A percentile compares a stretch with the other conserved stretches of the same genome.
Conservation (phyloP, 1,140 invertebrate genomes). For the Teleopsis dalmanni region DNA sequence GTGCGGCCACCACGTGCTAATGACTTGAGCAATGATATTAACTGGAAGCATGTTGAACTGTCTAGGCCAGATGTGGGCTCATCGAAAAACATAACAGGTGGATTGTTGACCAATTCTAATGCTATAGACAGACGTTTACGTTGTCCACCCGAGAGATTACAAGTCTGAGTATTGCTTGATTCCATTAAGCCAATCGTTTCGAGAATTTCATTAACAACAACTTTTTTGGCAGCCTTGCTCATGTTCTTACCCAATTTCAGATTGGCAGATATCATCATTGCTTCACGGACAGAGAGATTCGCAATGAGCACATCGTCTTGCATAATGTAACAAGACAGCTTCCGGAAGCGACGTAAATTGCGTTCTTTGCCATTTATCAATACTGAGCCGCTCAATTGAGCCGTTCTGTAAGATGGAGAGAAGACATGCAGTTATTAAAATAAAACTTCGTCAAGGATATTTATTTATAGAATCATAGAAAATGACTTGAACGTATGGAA, state of each 20-base stretch:
- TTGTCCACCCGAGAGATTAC: slow-evolving; percentile 84
- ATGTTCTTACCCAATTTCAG: slow-evolving; percentile 82
- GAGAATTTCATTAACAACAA: slow-evolving; percentile 75
- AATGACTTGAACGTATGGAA: too few relatives aligned
- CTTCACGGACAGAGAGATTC: slow-evolving; percentile 80
- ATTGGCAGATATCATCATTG: slow-evolving; percentile 86
- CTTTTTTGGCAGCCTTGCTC: slow-evolving; percentile 62
- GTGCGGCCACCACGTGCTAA: slow-evolving; percentile 74
- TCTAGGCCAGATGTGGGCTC: slow-evolving; percentile 95
- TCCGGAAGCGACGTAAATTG: slow-evolving; percentile 77
- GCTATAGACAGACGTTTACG: slow-evolving; percentile 87
- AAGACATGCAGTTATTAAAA: too few relatives aligned
- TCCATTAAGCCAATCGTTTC: slow-evolving; percentile 66
- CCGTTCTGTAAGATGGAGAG: slow-evolving; percentile 52
- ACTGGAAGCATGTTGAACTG: slow-evolving; percentile 87
- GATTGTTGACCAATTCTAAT: slow-evolving; percentile 78
- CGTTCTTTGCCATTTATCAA: slow-evolving; percentile 78
- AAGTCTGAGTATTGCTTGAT: slow-evolving; percentile 69
- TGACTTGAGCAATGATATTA: slow-evolving; percentile 73
- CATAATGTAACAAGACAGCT: slow-evolving; percentile 94
- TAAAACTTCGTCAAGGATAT: too few relatives aligned
- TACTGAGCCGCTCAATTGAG: slow-evolving; percentile 67
- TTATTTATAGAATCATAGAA: too few relatives aligned
- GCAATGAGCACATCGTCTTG: slow-evolving; percentile 87
- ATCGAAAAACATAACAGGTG: slow-evolving; percentile 95